Conservation (phyloP, 2,797 vertebrate species). For the Buceros bicornis region DNA sequence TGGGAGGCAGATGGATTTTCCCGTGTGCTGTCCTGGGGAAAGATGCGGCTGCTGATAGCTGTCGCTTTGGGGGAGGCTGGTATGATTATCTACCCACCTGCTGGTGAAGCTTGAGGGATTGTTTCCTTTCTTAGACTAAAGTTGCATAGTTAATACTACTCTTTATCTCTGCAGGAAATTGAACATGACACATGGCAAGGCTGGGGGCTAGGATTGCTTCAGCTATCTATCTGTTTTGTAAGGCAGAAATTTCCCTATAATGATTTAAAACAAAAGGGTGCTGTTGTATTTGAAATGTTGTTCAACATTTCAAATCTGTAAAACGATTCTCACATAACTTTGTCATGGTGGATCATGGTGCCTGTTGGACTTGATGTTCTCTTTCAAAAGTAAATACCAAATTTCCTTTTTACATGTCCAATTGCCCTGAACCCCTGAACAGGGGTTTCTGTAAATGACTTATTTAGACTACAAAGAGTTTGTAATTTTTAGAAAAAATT, state of each 20-base stretch:
- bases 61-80: not conserved
- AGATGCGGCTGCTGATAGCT: not conserved
- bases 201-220: not conserved
- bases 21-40: not conserved
- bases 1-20: not conserved
- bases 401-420: not conserved
- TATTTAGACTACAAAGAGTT: not conserved
- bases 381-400: not conserved
- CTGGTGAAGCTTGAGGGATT: not conserved
- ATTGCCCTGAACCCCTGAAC: not conserved
- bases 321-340: not conserved
- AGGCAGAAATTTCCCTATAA: not conserved
- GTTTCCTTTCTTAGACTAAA: not conserved
- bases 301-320: not conserved
- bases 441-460: too few relatives aligned
- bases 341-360: not conserved
- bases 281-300: not conserved
- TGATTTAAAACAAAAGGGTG: not conserved
- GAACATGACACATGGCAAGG: fast-evolving
- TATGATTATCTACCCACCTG: not conserved
- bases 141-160: not conserved
- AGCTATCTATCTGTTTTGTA: not conserved
- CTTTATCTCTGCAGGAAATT: not conserved
- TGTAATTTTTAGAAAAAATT: not conserved
- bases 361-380: not conserved